A percentile compares a stretch with the other conserved stretches of the same genome.
Evolutionary conservation across 2,888 invertebrate genomes (phyloP).

Genomic region (Tinea pellionella): DNA sequence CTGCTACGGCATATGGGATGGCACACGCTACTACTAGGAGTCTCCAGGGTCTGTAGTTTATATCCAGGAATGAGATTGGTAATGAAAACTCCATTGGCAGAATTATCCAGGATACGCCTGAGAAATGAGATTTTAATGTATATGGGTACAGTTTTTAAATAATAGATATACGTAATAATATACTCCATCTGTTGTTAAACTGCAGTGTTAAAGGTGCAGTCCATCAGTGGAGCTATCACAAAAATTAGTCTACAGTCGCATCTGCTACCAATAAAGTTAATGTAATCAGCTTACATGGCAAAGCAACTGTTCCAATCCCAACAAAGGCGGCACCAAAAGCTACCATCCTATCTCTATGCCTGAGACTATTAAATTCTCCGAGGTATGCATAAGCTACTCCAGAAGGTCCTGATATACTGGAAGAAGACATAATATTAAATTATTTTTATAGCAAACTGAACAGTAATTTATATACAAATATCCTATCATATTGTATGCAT

Average conservation of each 20-base stretch:
- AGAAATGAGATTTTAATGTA: conserved; percentile 17
- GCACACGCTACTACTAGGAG: conserved; percentile 75
- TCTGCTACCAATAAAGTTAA: too few relatives aligned
- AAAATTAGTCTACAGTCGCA: too few relatives aligned
- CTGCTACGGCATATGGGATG: conserved; percentile 72
- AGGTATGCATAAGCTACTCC: conserved; percentile 71
- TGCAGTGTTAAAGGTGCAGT: too few relatives aligned
- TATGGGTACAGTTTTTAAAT: neutral
- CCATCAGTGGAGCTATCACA: too few relatives aligned
- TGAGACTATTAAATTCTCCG: conserved; percentile 67
- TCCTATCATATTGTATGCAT: too few relatives aligned
- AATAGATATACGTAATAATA: too few relatives aligned
- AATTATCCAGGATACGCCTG: conserved; percentile 76
- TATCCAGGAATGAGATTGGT: conserved; percentile 51
- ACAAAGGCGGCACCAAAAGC: conserved; percentile 60
- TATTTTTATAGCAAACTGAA: too few relatives aligned
- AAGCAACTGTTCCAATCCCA: conserved; percentile 62
- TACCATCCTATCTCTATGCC: conserved; percentile 61
- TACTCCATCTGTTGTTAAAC: too few relatives aligned
- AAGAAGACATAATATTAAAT: conserved; percentile 15
- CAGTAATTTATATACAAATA: too few relatives aligned
- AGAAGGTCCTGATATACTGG: conserved; percentile 56
- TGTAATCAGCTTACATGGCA: conserved; percentile 61
- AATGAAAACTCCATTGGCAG: conserved; percentile 69
- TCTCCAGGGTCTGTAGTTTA: conserved; percentile 80